phyloP scores from a whole-genome alignment of 1,140 invertebrate species.

The Dryas iulia region DNA sequence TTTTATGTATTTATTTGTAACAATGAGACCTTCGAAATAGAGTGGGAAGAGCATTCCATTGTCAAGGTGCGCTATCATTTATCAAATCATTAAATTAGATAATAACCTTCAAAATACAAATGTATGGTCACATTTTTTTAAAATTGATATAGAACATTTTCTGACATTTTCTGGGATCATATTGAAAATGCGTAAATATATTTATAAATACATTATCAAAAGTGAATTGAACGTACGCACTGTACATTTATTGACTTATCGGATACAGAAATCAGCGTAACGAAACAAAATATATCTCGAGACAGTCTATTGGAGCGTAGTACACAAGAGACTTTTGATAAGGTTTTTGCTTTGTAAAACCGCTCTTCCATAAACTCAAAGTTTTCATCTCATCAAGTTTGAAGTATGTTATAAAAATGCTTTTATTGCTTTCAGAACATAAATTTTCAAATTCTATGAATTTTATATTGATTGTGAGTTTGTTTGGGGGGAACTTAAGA shows the following conservation, averaged over 20 bases:
- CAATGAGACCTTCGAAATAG: too few relatives aligned
- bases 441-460: conserved; percentile 52
- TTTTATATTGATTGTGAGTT: conserved; percentile 45
- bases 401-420: conserved; percentile 54
- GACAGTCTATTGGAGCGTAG: conserved; percentile 17
- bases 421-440: conserved; percentile 58
- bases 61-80: too few relatives aligned
- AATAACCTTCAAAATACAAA: too few relatives aligned
- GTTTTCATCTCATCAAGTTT: conserved; percentile 52
- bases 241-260: not conserved
- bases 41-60: too few relatives aligned
- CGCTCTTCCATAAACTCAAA: conserved; percentile 42
- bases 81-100: too few relatives aligned
- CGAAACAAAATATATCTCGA: conserved; percentile 15
- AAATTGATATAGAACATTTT: too few relatives aligned
- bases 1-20: too few relatives aligned
- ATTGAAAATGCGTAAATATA: too few relatives aligned
- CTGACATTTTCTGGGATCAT: too few relatives aligned
- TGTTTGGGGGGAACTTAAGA: conserved; percentile 24
- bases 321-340: conserved; percentile 26
- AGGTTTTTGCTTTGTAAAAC: conserved; percentile 36
- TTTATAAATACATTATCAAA: not conserved
- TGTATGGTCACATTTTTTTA: too few relatives aligned
- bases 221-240: not conserved
- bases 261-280: conserved; percentile 2